Evolutionary conservation across 1,140 invertebrate genomes (phyloP), one percentile per base, ranked within the genome.

Genomic region (Procambarus clarkii): DNA sequence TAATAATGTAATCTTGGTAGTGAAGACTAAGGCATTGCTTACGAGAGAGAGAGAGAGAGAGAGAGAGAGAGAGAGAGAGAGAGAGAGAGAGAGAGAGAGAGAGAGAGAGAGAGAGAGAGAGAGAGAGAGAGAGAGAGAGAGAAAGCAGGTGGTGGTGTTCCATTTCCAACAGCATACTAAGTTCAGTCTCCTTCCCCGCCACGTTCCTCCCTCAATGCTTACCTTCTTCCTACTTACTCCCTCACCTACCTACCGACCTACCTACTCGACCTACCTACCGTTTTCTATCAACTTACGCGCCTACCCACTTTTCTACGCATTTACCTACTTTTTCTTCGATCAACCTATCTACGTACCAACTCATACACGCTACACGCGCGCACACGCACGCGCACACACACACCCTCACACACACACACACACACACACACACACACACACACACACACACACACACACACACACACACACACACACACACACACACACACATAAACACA

Each of bases 121-220:
- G 77, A 78, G 77, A 86, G 84, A 86, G 84, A 86, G 84, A 86
- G 84, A 77, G 84, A 77, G 71, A 44, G 71, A 58, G n/a, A 86
- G 74, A 8, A 86, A 71, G 21, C 1, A 77, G 48, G 18, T 24
- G 71, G 84, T 1, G 84, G 74, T 34, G 44, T 2, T 54, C 50
- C 50, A 2, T 54, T 11, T 11, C 13, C 2, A 69, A 54, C 64
- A 46, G 64, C 60, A 24, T 45, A 71, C 50, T 71, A 71, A 60
- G 45, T 60, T 71, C n/a, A 18, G 44, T 15, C 60, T 69, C 46
- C 76, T 81, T 18, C 21, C 9, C 4, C 50, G 3, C 18, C 45
- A n/a, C 76, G 3, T 11, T 77, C 45, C 50, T 18, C 21, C 24
- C 9, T 44, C 24, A 11, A 44, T 44, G 2, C 24, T 76, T 21